Evolutionary conservation across 2,113 vertebrate species (phyloP), one percentile per base, ranked within the genome.

Genomic region (Neodon shergylaensis): DNA sequence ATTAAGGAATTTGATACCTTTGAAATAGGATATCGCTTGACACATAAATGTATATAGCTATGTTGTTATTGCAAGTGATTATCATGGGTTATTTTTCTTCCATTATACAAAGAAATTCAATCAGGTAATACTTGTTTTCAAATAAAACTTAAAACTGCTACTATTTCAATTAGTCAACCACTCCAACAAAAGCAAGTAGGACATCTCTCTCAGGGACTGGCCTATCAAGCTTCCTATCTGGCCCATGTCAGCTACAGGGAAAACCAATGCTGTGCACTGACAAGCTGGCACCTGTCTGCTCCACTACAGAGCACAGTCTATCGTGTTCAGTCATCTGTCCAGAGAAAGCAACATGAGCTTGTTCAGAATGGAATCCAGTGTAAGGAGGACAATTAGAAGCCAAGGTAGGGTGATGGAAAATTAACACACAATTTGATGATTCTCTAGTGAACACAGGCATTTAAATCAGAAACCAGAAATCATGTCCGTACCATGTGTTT

Each of bases 391-490:
- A 83, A 36, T 5, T 33, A 72, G 24, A 83, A 83, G 63, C 19
- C 33, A 93, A 92, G 11, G 88, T 44, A 70, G 17, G 16, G 49
- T 49, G 83, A 54, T 78, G 24, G 72, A 78, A 91, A 96, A 79
- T n/a, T 73, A 66, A 79, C 19, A 6, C 21, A 83, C 36, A 84
- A 91, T 72, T 84, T 91, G 12, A 22, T 70, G 68, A 92, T 88
- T 91, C 49, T 88, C 54, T 95, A 94, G 81, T 68, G 92, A 92
- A 83, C 74, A 73, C 33, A 89, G 78, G 91, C 82, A 89, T 72
- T 94, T 52, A 96, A 89, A 86, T 39, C 49, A 49, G 76, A 54
- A 95, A 61, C 4, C 36, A 93, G 78, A 96, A 94, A 82, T 65
- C 61, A 86, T 13, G 5, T 33, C 73, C 3, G 36, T n/a, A 31